Evolutionary conservation across 2,888 invertebrate genomes (phyloP), one percentile per base, ranked within the genome.

Genomic region (Pristionchus maxplancki): DNA sequence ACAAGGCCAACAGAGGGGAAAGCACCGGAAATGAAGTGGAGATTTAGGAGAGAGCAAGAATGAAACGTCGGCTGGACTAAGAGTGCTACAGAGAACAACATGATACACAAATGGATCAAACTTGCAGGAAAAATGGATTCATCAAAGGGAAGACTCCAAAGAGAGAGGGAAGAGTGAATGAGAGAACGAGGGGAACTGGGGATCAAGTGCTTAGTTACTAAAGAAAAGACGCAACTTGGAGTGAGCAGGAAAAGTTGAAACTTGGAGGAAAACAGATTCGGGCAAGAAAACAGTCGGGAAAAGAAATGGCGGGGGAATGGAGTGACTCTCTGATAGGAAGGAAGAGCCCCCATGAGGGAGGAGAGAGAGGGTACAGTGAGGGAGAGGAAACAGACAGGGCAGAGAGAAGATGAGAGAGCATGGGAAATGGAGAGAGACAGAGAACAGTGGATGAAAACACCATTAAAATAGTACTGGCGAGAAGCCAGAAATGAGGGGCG

Each of bases 141-240:
- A 44, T 44, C 11, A 15, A 9, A 64, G 64, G 64, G 71, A 71
- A 37, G 82, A 53, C n/a, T 24, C 24, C 74, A 24, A 74, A 74
- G 4, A 28, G 48, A 50, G 13, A 53, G 17, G 53, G 37, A 24
- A 20, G 71, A 15, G 34, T 13, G 20, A 31, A 48, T 24, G 71
- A 74, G 71, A 40, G 71, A 74, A 48, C 78, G 78, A 78, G 40
- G 5, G 24, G n/a, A 24, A n/a, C 9, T 24, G 28, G 31, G 50
- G 28, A 48, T 48, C 50, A 81, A 81, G 81, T 81, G 71, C 71
- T 74, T 74, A 74, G 71, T 74, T 37, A 74, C 71, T 24, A 17
- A 15, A 31, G 71, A 40, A 24, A 31, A 74, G 71, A 24, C 11
- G 44, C 37, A 48, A 78, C 83, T 53, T n/a, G 50, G 34, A 71